Evolutionary conservation across 1,140 invertebrate genomes (phyloP), one percentile per base, ranked within the genome.

Genomic region (Apocrypta bakeri): DNA sequence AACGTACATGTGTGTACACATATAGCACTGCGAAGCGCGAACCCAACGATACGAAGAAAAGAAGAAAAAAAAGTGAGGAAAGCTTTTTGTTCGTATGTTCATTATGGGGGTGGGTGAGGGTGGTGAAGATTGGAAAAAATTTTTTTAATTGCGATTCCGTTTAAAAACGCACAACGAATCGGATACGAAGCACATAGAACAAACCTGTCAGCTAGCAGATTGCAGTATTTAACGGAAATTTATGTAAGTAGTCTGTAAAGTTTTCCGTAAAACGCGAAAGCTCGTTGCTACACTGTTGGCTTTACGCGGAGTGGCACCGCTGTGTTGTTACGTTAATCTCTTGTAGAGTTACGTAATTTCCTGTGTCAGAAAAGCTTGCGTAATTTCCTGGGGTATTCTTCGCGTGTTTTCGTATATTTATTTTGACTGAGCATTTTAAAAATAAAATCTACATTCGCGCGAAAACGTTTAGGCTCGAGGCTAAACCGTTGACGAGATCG

Each of bases 71-170:
- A 56, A 0, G 9, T 12, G 37, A n/a, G 27, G 24, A 71, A 25
- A 72, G 69, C 24, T 40, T 81, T n/a, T 73, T 81, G 76, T 79
- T 56, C 63, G 21, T 56, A n/a, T 42, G 14, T 74, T 66, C 63
- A 75, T 81, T 75, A 68, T 63, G 21, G 40, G 40, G 17, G 66
- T n/a, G n/a, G n/a, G n/a, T n/a, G 31, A 17, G 68, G 2, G 48
- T 40, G 56, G 48, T 3, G 33, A 61, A 61, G 71, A 61, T 73
- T 40, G 8, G 66, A 37, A 42, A 25, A 9, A 56, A 61, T 68
- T 75, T 81, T 81, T 75, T 75, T 56, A 76, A 82, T 76, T 71
- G 61, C 29, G 6, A 11, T 25, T 4, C 29, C 77, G 17, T 31
- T 27, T 66, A 14, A 66, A 68, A 40, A 33, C 29, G 69, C 61